Evolutionary conservation across 2,113 vertebrate genomes (phyloP), one percentile per base, ranked within the genome.

Genomic region (Oceanodroma tethys): DNA sequence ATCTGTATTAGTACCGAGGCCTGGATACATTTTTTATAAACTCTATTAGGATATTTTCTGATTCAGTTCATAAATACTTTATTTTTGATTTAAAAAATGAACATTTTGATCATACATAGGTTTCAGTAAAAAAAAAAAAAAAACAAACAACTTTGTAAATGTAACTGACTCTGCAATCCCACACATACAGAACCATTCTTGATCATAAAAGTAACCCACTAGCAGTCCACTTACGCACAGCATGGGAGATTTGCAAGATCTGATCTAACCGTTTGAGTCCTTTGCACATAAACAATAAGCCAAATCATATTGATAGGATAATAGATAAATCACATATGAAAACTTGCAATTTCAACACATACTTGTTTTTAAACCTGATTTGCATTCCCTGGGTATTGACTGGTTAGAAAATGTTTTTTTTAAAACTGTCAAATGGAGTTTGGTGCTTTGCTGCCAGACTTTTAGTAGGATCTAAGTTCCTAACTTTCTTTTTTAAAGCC

Each of bases 101-200:
- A 32, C 5, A 11, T 50, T 83, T 65, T 58, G 18, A 76, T 52
- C 36, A 36, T 0, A 40, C 32, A 20, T 55, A 23, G 0, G 1
- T 32, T 52, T 91, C 60, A 65, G 22, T 21, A 65, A 70, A 67
- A n/a, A n/a, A n/a, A n/a, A n/a, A n/a, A n/a, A n/a, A n/a, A n/a
- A n/a, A n/a, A n/a, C n/a, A n/a, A n/a, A 71, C 29, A 38, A 26
- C 29, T 74, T 67, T 66, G 15, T 27, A 72, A 75, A 53, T 9
- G 11, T 26, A 36, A 65, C 27, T 88, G 71, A 27, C 29, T 60
- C 13, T 9, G 4, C 21, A 52, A 19, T 5, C 8, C 29, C 30
- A 40, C 7, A 12, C 19, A 10, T 2, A 47, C 21, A 65, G 85
- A 82, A 11, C 20, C 47, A 70, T 58, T 43, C 16, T 70, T 34